A percentile compares a stretch with the other conserved stretches of the same genome.
These are phyloP conservation scores for Magallana nippona DNA, from an alignment of 2,888 invertebrate genomes.

Conservation along the genomic window DNA sequence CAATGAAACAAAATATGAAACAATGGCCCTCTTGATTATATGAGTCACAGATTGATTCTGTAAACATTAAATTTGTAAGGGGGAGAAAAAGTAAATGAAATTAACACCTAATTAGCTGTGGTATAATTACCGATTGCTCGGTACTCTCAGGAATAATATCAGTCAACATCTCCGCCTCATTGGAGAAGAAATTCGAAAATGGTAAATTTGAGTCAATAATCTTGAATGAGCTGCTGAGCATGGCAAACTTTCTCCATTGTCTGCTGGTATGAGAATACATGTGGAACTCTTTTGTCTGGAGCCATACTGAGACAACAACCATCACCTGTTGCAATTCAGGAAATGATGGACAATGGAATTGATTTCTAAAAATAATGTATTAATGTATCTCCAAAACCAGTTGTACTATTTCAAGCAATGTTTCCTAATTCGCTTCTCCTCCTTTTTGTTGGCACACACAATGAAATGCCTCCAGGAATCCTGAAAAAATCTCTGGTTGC, in stretches of 20 bases:
- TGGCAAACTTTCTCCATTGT: background rate
- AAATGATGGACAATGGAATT: constrained; percentile 4
- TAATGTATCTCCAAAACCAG: background rate
- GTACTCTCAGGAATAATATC: constrained; percentile 33
- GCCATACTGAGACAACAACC: background rate
- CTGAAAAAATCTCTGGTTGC: background rate
- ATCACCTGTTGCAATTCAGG: constrained; percentile 11
- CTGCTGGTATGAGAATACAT: constrained; percentile 1
- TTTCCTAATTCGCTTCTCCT: background rate
- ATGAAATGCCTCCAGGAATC: background rate
- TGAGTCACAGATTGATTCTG: constrained; percentile 8
- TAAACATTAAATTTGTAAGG: background rate
- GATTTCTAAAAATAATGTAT: constrained; percentile 26
- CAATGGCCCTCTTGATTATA: background rate
- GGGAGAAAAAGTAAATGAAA: constrained; percentile 28
- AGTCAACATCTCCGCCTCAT: constrained; percentile 23
- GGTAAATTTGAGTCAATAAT: background rate
- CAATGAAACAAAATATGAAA: too few species aligned
- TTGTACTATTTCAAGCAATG: background rate
- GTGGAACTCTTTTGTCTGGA: background rate
- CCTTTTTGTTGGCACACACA: background rate
- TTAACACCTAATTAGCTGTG: constrained; percentile 17
- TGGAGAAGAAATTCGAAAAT: constrained; percentile 5
- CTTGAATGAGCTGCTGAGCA: background rate
- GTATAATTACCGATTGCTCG: constrained; percentile 11